phyloP scores from a whole-genome alignment of 2,113 vertebrate species.

The Dunckerocampus dactyliophorus region DNA sequence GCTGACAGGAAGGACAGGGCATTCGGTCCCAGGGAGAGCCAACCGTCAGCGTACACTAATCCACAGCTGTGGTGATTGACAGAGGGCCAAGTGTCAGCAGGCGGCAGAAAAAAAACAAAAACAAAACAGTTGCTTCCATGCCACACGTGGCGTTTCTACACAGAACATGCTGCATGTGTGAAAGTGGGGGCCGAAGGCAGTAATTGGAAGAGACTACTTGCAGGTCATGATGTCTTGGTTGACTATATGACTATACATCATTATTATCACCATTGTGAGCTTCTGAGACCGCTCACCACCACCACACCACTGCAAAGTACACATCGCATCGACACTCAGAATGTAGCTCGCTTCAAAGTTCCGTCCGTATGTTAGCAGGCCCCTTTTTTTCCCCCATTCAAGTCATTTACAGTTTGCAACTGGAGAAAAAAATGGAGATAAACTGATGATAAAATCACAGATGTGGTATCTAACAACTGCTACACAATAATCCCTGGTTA shows the following conservation, averaged over 20 bases:
- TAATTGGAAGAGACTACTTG: neutral
- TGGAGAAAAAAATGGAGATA: neutral
- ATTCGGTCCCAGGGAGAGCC: conserved; percentile 37
- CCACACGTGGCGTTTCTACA: conserved; percentile 10
- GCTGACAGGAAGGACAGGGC: conserved; percentile 57
- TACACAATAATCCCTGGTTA: too few species aligned
- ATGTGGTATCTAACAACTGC: too few species aligned
- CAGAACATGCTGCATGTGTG: neutral
- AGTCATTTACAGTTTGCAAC: neutral
- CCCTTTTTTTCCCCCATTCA: neutral
- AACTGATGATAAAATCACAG: neutral
- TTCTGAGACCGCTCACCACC: too few species aligned
- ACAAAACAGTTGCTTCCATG: conserved; percentile 7
- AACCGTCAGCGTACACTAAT: conserved; percentile 36
- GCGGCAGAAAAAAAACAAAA: neutral
- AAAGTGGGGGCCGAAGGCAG: neutral
- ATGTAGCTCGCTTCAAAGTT: too few species aligned
- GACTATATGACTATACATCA: neutral
- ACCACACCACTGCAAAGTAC: too few species aligned
- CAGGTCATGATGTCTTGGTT: neutral
- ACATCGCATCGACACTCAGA: too few species aligned
- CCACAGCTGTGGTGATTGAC: conserved; percentile 50
- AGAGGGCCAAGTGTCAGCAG: conserved; percentile 42
- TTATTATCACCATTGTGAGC: too few species aligned
- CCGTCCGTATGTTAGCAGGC: too few species aligned